Base-by-base conservation (phyloP, 2,113 vertebrate species). In the Vulpes ferrilata region DNA sequence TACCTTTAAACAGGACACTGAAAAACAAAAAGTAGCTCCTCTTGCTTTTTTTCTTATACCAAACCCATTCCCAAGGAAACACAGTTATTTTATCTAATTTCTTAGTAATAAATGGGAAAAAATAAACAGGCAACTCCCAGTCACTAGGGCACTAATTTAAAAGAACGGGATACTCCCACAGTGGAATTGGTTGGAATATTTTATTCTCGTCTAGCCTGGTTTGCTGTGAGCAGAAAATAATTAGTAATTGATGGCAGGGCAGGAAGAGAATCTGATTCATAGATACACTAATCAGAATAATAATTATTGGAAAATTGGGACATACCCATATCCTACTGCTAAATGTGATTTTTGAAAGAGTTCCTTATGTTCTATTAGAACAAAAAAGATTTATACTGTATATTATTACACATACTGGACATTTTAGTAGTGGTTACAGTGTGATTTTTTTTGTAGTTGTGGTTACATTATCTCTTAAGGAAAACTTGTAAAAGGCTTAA, bases 221-320 rank as follows among this genome's bases (percentile, higher is more conserved):
- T 98, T 94, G 5, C 86, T 98, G 93, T 97, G 97, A 98, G 88
- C 57, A 88, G 55, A 97, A 96, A 97, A 92, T 96, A 96, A 95
- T 94, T 95, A 97, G 83, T 96, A 98, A n/a, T 96, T 98, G 92
- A 97, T 96, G 97, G 89, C 92, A 95, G 92, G 86, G 86, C 60
- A 96, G 96, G 76, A 83, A 97, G 96, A 97, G 96, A 97, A 94
- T 95, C 73, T 98, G 92, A 98, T 98, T 98, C 97, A 97, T 98
- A 78, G 53, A 88, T 98, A 91, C 81, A 97, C 71, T 97, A 97
- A 94, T 95, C 60, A 95, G 83, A 90, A 80, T 94, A 97, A 95
- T 84, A 89, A 93, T 98, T 96, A 74, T 96, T 95, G 69, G 96
- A 98, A 98, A 97, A 89, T 94, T 93, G 95, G 73, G 30, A 32